phyloP scores from a whole-genome alignment of 2,888 invertebrate genomes.

The Pyrocoelia pectoralis region DNA sequence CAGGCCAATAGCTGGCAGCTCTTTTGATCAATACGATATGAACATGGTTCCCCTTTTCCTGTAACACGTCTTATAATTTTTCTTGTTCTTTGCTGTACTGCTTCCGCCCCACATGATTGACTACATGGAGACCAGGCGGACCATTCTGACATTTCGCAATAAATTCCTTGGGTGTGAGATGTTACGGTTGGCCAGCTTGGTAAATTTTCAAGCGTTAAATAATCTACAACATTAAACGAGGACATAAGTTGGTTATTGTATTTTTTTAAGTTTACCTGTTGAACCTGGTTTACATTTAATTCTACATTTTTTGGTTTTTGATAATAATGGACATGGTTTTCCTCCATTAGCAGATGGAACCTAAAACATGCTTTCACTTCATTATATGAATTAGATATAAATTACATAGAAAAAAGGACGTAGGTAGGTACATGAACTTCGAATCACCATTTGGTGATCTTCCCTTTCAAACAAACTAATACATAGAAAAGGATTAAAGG shows the following conservation, averaged over 20 bases:
- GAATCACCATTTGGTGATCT: too few relatives aligned
- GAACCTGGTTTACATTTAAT: conserved; percentile 40
- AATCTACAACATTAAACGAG: conserved; percentile 1
- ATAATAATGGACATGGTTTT: conserved; percentile 62
- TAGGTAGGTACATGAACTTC: too few relatives aligned
- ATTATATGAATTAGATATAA: background rate
- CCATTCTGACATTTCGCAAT: conserved; percentile 72
- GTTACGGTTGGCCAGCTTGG: conserved; percentile 37
- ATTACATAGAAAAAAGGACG: too few relatives aligned
- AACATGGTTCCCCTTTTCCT: conserved; percentile 57
- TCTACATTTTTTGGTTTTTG: conserved; percentile 55
- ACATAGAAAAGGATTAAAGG: too few relatives aligned
- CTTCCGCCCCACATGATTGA: conserved; percentile 68
- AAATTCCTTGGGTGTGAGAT: conserved; percentile 40
- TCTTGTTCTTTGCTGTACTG: conserved; percentile 64
- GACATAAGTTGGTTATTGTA: background rate
- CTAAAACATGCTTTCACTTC: conserved; percentile 43
- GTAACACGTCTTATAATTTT: conserved; percentile 55
- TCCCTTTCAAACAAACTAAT: too few relatives aligned
- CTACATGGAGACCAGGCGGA: conserved; percentile 76
- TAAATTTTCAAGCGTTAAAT: conserved; percentile 3
- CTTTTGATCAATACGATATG: conserved; percentile 54
- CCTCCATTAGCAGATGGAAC: conserved; percentile 62
- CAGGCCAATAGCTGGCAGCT: conserved; percentile 53
- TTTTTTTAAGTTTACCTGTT: background rate